Percentiles rank a stretch among this genome's conserved stretches.
phyloP scores from a whole-genome alignment of 2,888 invertebrate genomes.

The Drosophila cyrtoloma region DNA sequence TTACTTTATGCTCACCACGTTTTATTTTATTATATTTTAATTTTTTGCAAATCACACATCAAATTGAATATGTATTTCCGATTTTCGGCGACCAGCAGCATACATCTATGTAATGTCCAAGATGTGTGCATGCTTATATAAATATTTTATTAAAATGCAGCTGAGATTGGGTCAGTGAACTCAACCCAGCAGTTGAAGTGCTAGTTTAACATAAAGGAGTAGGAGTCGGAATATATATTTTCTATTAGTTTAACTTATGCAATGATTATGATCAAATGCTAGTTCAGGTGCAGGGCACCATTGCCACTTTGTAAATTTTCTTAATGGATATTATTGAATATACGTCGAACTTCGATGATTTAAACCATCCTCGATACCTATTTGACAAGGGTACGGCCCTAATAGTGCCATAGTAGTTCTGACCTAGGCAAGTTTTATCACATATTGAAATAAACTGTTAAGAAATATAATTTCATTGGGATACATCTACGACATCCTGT shows the following conservation, averaged over 20 bases:
- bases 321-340: no score
- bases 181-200: conserved; percentile 2
- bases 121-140: not conserved
- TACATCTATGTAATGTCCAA: not conserved
- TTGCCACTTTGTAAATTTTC: not conserved
- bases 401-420: not conserved
- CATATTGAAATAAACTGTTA: not conserved
- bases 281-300: conserved; percentile 26
- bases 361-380: not conserved
- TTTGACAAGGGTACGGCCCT: not conserved
- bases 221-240: conserved; percentile 3
- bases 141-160: conserved; percentile 45
- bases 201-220: not conserved
- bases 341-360: not conserved
- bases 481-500: not conserved
- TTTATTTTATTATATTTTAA: not conserved
- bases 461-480: not conserved
- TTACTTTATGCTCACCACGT: not conserved
- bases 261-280: conserved; percentile 5
- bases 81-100: not conserved
- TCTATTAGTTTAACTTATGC: not conserved
- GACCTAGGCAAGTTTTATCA: not conserved
- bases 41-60: not conserved
- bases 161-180: conserved; percentile 66
- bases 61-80: not conserved